Evolutionary conservation across 2,113 vertebrate genomes (phyloP).

Genomic region (Raja brachyura): DNA sequence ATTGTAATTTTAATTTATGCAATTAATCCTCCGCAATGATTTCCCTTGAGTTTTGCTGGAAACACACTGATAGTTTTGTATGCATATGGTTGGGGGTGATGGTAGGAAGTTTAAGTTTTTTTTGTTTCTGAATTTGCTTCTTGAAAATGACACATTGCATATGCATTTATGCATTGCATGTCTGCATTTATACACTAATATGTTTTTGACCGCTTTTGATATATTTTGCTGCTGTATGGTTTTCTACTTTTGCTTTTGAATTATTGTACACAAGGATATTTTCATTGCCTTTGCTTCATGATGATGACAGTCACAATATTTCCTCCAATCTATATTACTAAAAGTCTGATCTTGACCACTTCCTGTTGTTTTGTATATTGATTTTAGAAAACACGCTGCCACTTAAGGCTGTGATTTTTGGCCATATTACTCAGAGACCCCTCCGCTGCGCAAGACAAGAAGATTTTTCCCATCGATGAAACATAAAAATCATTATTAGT

Average conservation of each 20-base stretch:
- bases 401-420: no score
- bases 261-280: neutral
- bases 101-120: neutral
- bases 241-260: neutral
- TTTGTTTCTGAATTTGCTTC: neutral
- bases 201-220: neutral
- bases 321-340: neutral
- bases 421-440: no score
- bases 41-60: neutral
- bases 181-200: neutral
- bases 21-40: neutral
- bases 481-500: no score
- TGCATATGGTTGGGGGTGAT: neutral
- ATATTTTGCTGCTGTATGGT: neutral
- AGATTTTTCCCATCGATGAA: no score
- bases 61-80: neutral
- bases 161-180: neutral
- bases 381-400: no score
- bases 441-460: no score
- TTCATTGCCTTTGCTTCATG: neutral
- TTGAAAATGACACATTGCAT: neutral
- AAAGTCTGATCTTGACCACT: no score
- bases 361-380: no score
- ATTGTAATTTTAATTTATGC: neutral
- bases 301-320: neutral